These are phyloP conservation scores for Tachyglossus aculeatus DNA, from an alignment of 2,797 vertebrate species.

Conservation along the genomic window DNA sequence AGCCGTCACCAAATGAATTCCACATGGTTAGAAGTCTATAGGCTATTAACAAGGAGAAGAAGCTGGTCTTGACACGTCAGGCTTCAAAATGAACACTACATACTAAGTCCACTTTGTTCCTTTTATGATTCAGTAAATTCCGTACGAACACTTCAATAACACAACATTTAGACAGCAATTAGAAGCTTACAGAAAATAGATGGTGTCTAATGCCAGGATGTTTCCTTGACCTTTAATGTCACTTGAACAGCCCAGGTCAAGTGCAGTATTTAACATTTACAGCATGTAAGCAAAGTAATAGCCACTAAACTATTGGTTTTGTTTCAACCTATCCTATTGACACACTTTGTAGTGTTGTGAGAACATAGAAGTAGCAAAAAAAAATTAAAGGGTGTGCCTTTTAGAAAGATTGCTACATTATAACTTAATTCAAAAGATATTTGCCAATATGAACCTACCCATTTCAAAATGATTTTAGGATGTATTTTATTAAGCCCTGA, in stretches of 20 bases:
- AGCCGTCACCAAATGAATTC: constrained; percentile 31
- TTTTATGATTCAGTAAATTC: constrained; percentile 24
- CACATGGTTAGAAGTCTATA: constrained; percentile 40
- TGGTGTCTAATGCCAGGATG: constrained; percentile 29
- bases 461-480: constrained; percentile 62
- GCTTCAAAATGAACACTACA: constrained; percentile 32
- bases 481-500: constrained; percentile 70
- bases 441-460: constrained; percentile 18
- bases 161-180: constrained; percentile 43
- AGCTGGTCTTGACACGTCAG: constrained; percentile 3
- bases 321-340: constrained; percentile 29
- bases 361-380: constrained; percentile 4
- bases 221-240: constrained; percentile 32
- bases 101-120: constrained; percentile 11
- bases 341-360: neutral
- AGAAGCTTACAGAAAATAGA: constrained; percentile 36
- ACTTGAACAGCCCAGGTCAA: constrained; percentile 51
- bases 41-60: constrained; percentile 12
- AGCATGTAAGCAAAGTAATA: constrained; percentile 24
- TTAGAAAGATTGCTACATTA: constrained; percentile 28
- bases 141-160: constrained; percentile 25
- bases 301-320: constrained; percentile 7
- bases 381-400: constrained; percentile 18
- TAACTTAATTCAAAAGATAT: constrained; percentile 37
- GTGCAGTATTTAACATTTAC: constrained; percentile 39